Evolutionary conservation across 2,888 invertebrate genomes (phyloP).

Genomic region (Eupithecia vulgata): DNA sequence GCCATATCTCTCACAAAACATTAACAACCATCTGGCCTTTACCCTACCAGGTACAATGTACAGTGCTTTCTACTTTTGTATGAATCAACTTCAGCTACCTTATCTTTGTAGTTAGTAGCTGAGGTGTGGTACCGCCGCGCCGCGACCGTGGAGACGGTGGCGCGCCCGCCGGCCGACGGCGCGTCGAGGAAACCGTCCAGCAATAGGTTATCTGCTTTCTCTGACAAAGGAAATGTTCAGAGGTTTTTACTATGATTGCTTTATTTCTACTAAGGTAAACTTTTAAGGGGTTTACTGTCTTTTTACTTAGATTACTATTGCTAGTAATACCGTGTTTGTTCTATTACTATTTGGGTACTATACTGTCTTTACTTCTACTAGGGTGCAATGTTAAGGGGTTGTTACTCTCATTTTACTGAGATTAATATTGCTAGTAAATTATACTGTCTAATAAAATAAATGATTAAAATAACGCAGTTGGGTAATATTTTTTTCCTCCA

Average conservation of each 20-base stretch:
- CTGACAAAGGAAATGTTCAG: constrained; percentile 56
- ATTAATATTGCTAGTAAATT: too few relatives aligned
- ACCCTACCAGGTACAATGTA: neutral
- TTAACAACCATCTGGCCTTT: neutral
- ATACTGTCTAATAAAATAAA: too few relatives aligned
- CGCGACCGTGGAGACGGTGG: constrained; percentile 50
- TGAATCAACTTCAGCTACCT: constrained; percentile 52
- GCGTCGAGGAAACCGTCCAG: constrained; percentile 80
- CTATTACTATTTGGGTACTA: neutral
- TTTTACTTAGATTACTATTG: neutral
- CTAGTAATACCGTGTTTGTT: neutral
- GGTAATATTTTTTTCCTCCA: too few relatives aligned
- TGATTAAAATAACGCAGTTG: too few relatives aligned
- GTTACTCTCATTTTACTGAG: too few relatives aligned
- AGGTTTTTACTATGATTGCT: neutral
- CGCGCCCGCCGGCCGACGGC: constrained; percentile 53
- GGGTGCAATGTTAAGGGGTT: too few relatives aligned
- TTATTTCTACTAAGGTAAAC: neutral
- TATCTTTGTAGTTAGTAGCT: constrained; percentile 62
- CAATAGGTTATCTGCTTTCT: constrained; percentile 75
- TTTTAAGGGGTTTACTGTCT: neutral
- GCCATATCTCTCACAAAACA: neutral
- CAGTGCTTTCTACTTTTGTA: neutral
- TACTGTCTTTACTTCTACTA: too few relatives aligned
- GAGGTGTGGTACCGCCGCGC: constrained; percentile 70